These are phyloP conservation scores for Cirrhinus mrigala DNA, from an alignment of 2,797 vertebrate species.

Conservation along the genomic window DNA sequence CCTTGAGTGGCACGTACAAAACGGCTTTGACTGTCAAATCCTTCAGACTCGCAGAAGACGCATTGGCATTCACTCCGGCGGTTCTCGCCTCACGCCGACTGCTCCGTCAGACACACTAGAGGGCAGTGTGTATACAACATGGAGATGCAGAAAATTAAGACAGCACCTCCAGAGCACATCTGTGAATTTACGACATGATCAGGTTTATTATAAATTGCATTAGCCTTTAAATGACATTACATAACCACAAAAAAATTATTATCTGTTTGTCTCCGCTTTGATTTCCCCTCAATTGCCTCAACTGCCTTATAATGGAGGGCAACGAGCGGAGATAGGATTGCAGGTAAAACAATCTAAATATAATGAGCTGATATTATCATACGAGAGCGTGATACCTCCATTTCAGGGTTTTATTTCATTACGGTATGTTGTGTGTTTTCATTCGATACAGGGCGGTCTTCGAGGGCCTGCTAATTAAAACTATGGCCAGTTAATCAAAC, in stretches of 20 bases:
- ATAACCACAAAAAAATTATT: slow-evolving; percentile 78
- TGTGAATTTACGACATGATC: slow-evolving; percentile 75
- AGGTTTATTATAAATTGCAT: slow-evolving; percentile 81
- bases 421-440: slow-evolving; percentile 73
- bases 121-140: slow-evolving; percentile 79
- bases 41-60: neutral
- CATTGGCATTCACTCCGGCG: slow-evolving; percentile 18
- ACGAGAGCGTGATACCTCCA: slow-evolving; percentile 60
- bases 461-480: slow-evolving; percentile 77
- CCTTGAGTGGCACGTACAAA: slow-evolving; percentile 20
- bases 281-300: slow-evolving; percentile 69
- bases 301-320: slow-evolving; percentile 66
- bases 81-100: neutral
- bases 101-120: slow-evolving; percentile 71
- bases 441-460: slow-evolving; percentile 73
- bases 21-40: slow-evolving; percentile 19
- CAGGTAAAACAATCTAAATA: slow-evolving; percentile 79
- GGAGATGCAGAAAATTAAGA: slow-evolving; percentile 43
- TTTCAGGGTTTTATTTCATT: slow-evolving; percentile 78
- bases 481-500: slow-evolving; percentile 70
- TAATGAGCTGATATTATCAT: slow-evolving; percentile 79
- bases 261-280: slow-evolving; percentile 74
- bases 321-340: slow-evolving; percentile 74
- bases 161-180: slow-evolving; percentile 65
- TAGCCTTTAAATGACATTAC: slow-evolving; percentile 81